These are phyloP conservation scores for Melanotaenia duboulayi DNA, from an alignment of 2,113 vertebrate genomes.

Conservation along the genomic window DNA sequence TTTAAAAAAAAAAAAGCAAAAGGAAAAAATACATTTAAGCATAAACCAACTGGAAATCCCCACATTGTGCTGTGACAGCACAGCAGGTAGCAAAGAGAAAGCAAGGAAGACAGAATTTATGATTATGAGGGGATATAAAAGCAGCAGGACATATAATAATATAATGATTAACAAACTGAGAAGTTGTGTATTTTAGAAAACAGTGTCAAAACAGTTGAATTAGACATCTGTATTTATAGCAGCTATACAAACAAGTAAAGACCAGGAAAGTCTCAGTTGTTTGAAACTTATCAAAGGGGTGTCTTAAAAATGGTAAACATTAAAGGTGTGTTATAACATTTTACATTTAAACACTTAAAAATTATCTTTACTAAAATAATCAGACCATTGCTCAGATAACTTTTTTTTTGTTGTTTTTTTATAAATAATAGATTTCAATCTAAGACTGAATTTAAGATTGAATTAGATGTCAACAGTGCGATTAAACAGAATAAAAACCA, in stretches of 20 bases:
- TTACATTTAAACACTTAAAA: conserved; percentile 2
- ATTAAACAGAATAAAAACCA: neutral
- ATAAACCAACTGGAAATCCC: neutral
- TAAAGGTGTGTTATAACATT: neutral
- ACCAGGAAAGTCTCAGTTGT: neutral
- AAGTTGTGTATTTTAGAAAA: conserved; percentile 11
- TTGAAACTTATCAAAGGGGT: neutral
- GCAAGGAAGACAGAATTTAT: conserved; percentile 25
- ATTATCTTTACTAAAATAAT: too few relatives aligned
- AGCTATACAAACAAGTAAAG: conserved; percentile 10
- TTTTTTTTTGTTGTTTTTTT: too few relatives aligned
- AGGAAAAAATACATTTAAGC: conserved; percentile 4
- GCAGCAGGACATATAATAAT: neutral
- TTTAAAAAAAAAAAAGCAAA: neutral
- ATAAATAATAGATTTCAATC: too few relatives aligned
- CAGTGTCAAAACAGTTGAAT: neutral
- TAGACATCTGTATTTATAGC: conserved; percentile 13
- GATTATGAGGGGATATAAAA: conserved; percentile 32
- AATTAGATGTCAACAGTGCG: neutral
- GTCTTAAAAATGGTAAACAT: neutral
- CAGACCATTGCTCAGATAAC: too few relatives aligned
- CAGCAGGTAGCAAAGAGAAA: conserved; percentile 5
- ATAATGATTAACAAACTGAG: conserved; percentile 34
- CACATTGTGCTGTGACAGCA: conserved; percentile 7
- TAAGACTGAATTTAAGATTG: too few relatives aligned